phyloP scores from a whole-genome alignment of 2,113 vertebrate species.

The Rhagologus leucostigma region DNA sequence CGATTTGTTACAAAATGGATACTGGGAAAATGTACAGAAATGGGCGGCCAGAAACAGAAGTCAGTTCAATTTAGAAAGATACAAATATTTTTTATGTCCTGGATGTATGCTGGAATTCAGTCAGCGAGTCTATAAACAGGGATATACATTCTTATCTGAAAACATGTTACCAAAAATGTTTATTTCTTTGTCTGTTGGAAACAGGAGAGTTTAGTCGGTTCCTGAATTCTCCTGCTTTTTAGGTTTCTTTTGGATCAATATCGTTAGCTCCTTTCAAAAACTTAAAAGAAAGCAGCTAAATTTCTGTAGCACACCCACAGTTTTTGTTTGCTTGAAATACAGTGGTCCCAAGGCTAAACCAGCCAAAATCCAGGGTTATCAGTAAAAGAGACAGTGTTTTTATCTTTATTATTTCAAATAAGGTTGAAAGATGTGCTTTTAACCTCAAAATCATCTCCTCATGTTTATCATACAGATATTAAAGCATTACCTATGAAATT shows the following conservation, averaged over 20 bases:
- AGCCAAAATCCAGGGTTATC: not conserved
- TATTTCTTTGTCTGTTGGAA: not conserved
- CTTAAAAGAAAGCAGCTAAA: not conserved
- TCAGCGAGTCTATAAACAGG: not conserved
- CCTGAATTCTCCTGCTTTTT: not conserved
- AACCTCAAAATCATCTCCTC: not conserved
- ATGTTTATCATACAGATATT: not conserved
- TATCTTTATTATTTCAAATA: not conserved
- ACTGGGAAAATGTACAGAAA: not conserved
- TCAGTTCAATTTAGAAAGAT: not conserved
- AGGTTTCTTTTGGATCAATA: not conserved
- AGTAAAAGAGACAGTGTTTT: not conserved
- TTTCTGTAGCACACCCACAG: not conserved
- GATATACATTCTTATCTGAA: not conserved
- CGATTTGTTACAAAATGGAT: not conserved
- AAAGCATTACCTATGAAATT: not conserved
- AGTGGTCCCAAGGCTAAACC: not conserved
- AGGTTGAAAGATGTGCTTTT: not conserved
- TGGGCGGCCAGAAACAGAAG: not conserved
- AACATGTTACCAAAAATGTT: not conserved
- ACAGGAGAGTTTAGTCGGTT: not conserved
- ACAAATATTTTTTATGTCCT: not conserved
- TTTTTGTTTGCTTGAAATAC: not conserved
- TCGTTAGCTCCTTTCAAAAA: not conserved
- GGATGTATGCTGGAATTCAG: not conserved